Evolutionary conservation across 1,140 invertebrate species (phyloP), one percentile per base, ranked within the genome.

Genomic region (Pachyrhynchus sulphureomaculatus): DNA sequence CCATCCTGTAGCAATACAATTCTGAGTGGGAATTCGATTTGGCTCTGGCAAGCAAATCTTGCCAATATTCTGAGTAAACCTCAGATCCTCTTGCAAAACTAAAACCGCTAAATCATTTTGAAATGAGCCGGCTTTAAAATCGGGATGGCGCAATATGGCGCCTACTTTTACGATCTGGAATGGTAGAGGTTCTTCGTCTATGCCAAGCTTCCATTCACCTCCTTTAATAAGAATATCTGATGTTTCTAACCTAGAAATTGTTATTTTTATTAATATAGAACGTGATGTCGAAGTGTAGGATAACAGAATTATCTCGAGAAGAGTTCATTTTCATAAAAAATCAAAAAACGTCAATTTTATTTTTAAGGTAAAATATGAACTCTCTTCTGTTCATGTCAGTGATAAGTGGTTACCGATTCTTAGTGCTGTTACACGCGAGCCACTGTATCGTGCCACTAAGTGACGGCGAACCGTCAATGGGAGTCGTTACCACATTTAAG

Each of bases 171-270:
- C 79, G 17, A 89, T 85, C 72, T 92, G 87, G 79, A 90, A 89
- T 0, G 89, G 86, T 15, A 89, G 75, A 0, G 89, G 89, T 71
- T 92, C 90, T 47, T 89, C 87, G 53, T 88, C 86, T 57, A 88
- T 85, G 26, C 87, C 87, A n/a, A 92, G 78, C 73, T 91, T 89
- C 88, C 89, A 93, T 85, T 91, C 90, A 6, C 91, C 91, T 2
- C 88, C 85, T 72, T 92, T 91, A 44, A 93, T 83, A 0, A 87
- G 82, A 0, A 93, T 75, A 64, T 91, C 86, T 21, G 81, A 78
- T 0, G 87, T 80, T 9, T 80, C 72, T 9, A 85, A 70, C 45
- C 85, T 87, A 65, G 9, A 74, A 73, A 52, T 45, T 41, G 21
- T 39, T 33, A 12, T 17, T 33, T 32, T 6, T 17, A 24, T 12